Evolutionary conservation across 2,888 invertebrate genomes (phyloP).

Genomic region (Siphlonurus alternatus): DNA sequence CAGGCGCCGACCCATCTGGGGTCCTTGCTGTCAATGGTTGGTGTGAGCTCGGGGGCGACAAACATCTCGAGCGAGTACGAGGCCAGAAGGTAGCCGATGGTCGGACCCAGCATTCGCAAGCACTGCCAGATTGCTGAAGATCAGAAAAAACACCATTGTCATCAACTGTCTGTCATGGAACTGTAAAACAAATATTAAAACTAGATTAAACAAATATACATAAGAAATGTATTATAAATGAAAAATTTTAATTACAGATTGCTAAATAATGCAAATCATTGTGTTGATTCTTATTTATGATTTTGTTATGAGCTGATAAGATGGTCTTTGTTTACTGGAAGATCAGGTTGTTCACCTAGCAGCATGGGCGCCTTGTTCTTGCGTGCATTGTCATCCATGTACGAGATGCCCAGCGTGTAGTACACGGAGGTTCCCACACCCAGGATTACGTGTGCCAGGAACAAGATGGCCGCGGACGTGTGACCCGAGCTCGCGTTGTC

Average conservation of each 20-base stretch:
- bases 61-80: conserved; percentile 17
- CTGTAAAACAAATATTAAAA: background rate
- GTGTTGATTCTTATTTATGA: too few relatives aligned
- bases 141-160: background rate
- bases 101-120: conserved; percentile 18
- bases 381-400: conserved; percentile 25
- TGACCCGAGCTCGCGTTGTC: background rate
- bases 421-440: conserved; percentile 19
- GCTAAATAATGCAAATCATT: too few relatives aligned
- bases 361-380: conserved; percentile 19
- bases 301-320: too few relatives aligned
- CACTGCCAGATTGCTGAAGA: conserved; percentile 10
- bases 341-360: too few relatives aligned
- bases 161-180: background rate
- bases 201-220: background rate
- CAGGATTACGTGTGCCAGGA: background rate
- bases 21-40: conserved; percentile 21
- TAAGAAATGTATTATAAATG: background rate
- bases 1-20: conserved; percentile 33
- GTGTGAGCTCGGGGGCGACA: conserved; percentile 16
- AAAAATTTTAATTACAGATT: too few relatives aligned
- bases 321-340: too few relatives aligned
- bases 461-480: conserved; percentile 2
- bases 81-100: conserved; percentile 19
- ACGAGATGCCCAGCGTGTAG: conserved; percentile 27